Evolutionary conservation across 2,797 vertebrate species (phyloP).

Genomic region (Sebastes oblongus): DNA sequence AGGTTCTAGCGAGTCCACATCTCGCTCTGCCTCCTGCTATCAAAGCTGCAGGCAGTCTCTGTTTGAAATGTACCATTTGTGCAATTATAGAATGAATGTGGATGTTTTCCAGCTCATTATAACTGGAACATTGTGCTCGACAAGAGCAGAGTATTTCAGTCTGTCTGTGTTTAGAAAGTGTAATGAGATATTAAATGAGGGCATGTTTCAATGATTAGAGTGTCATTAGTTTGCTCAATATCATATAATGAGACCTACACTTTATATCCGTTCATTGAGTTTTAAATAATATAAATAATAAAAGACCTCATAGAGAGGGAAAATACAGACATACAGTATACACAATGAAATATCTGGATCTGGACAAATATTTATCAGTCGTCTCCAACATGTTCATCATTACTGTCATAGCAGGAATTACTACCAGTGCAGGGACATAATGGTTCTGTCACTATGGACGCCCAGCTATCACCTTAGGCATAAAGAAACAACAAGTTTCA

Average conservation of each 20-base stretch:
- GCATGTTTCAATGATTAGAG: conserved; percentile 21
- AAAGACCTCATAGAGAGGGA: not conserved
- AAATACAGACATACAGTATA: not conserved
- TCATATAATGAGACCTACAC: not conserved
- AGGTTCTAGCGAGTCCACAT: conserved; percentile 5
- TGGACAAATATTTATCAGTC: not conserved
- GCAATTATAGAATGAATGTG: conserved; percentile 52
- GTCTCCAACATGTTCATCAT: not conserved
- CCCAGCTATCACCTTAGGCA: not conserved
- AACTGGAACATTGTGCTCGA: conserved; percentile 32
- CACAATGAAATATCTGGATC: not conserved
- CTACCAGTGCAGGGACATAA: not conserved
- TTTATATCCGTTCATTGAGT: not conserved
- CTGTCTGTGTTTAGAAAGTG: conserved; percentile 23
- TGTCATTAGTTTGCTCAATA: conserved; percentile 1
- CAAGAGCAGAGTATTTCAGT: conserved; percentile 12
- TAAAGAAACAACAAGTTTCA: not conserved
- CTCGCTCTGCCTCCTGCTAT: conserved; percentile 26
- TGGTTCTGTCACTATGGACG: not conserved
- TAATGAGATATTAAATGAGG: conserved; percentile 40
- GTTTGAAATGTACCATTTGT: conserved; percentile 56
- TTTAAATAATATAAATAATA: not conserved
- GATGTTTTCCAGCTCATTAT: conserved; percentile 47
- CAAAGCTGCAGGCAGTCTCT: conserved; percentile 39
- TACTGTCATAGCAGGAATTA: not conserved